Evolutionary conservation across 2,797 vertebrate genomes (phyloP).

Genomic region (Danio albolineatus): DNA sequence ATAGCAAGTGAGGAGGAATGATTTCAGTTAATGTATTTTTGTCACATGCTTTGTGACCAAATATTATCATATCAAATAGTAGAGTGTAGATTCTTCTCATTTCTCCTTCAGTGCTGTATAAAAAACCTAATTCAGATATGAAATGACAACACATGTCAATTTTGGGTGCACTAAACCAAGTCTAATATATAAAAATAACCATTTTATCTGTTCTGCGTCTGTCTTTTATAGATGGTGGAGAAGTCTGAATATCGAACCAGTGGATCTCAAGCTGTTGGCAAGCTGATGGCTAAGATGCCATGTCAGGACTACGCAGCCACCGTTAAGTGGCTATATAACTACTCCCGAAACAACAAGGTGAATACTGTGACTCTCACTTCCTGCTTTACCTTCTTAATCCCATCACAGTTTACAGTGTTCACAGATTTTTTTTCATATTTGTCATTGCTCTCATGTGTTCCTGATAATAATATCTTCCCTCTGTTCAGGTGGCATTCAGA

Average conservation of each 20-base stretch:
- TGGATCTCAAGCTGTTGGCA: constrained; percentile 84
- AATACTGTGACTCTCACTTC: not conserved
- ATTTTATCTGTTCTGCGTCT: not conserved
- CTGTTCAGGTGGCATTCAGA: constrained; percentile 81
- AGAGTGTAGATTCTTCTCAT: not conserved
- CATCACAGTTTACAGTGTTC: not conserved
- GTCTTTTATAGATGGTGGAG: constrained; percentile 88
- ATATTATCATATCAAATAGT: not conserved
- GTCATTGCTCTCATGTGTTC: constrained; percentile 1
- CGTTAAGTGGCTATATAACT: constrained; percentile 87
- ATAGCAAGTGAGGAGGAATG: no score
- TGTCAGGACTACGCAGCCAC: constrained; percentile 82
- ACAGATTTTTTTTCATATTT: not conserved
- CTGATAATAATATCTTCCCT: not conserved
- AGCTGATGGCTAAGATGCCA: constrained; percentile 81
- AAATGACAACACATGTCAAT: not conserved
- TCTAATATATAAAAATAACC: not conserved
- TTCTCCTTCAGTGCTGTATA: not conserved
- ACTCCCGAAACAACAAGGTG: constrained; percentile 84
- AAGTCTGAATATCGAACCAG: constrained; percentile 87
- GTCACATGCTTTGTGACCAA: not conserved
- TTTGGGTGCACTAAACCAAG: not conserved
- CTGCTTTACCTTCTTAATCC: not conserved
- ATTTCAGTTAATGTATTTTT: no score
- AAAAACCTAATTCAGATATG: no score